Evolutionary conservation across 2,113 vertebrate species (phyloP).

Genomic region (Megaleporinus macrocephalus): DNA sequence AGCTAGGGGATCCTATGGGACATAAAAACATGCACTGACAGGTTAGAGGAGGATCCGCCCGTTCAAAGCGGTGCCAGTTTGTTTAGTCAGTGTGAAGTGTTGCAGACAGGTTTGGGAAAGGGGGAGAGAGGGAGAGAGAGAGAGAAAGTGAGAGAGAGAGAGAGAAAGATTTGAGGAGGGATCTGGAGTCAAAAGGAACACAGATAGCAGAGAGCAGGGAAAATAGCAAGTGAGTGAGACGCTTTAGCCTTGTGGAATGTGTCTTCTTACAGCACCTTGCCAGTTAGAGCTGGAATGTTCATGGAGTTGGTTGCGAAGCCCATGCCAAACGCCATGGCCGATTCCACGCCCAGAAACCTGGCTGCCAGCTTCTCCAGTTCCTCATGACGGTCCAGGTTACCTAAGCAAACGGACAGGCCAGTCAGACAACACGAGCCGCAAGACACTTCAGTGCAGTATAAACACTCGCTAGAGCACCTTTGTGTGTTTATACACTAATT

Average conservation of each 20-base stretch:
- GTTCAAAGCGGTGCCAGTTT: neutral
- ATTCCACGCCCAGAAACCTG: conserved; percentile 90
- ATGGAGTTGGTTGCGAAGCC: conserved; percentile 97
- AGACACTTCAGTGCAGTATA: neutral
- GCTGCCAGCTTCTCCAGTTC: conserved; percentile 89
- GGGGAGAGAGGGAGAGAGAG: neutral
- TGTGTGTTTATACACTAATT: neutral
- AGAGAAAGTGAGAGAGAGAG: neutral
- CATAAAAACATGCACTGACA: conserved; percentile 25
- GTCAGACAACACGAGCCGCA: conserved; percentile 15
- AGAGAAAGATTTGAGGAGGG: neutral
- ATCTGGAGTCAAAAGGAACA: neutral
- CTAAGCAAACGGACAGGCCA: conserved; percentile 68
- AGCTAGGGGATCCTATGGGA: neutral
- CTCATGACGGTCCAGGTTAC: conserved; percentile 91
- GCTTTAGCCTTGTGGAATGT: neutral
- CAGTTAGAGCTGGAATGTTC: conserved; percentile 92
- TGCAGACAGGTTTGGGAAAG: neutral
- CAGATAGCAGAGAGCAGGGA: neutral
- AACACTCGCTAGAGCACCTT: neutral
- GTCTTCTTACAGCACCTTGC: conserved; percentile 80
- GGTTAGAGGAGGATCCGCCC: conserved; percentile 6
- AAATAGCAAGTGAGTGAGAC: neutral
- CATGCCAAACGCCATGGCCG: conserved; percentile 94
- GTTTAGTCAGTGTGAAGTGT: neutral